A percentile compares a stretch with the other conserved stretches of the same genome.
These are phyloP conservation scores for Clivina fossor DNA, from an alignment of 2,888 invertebrate genomes.

Conservation along the genomic window DNA sequence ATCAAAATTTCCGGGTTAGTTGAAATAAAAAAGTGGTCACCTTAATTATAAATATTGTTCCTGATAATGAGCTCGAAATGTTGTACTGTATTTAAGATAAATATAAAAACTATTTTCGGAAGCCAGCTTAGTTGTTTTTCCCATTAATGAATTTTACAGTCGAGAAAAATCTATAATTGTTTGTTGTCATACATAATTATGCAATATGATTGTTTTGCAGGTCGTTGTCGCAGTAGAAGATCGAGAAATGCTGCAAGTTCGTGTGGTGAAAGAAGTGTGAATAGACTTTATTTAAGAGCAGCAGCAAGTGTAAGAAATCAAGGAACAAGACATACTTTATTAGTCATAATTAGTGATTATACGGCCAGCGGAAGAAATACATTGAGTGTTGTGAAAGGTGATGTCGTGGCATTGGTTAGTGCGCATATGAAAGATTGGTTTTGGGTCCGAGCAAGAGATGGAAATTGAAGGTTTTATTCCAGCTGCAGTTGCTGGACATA, in stretches of 20 bases:
- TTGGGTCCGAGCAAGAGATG: conserved; percentile 70
- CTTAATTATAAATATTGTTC: too few relatives aligned
- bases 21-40: too few relatives aligned
- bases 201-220: too few relatives aligned
- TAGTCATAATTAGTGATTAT: conserved; percentile 72
- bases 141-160: too few relatives aligned
- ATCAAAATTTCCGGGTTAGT: too few relatives aligned
- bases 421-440: conserved; percentile 69
- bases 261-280: conserved; percentile 73
- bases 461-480: conserved; percentile 76
- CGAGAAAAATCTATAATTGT: too few relatives aligned
- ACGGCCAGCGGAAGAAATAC: conserved; percentile 60
- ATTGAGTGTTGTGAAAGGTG: conserved; percentile 68
- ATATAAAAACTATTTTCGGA: too few relatives aligned
- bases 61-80: too few relatives aligned
- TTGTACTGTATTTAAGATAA: too few relatives aligned
- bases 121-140: too few relatives aligned
- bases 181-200: too few relatives aligned
- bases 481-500: conserved; percentile 74
- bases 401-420: conserved; percentile 71
- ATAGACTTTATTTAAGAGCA: conserved; percentile 67
- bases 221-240: conserved; percentile 51
- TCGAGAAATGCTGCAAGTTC: conserved; percentile 48
- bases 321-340: conserved; percentile 65
- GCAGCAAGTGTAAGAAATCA: conserved; percentile 55